A percentile compares a stretch with the other conserved stretches of the same genome.
Evolutionary conservation across 2,888 invertebrate species (phyloP).

Genomic region (Uloborus plumipes): DNA sequence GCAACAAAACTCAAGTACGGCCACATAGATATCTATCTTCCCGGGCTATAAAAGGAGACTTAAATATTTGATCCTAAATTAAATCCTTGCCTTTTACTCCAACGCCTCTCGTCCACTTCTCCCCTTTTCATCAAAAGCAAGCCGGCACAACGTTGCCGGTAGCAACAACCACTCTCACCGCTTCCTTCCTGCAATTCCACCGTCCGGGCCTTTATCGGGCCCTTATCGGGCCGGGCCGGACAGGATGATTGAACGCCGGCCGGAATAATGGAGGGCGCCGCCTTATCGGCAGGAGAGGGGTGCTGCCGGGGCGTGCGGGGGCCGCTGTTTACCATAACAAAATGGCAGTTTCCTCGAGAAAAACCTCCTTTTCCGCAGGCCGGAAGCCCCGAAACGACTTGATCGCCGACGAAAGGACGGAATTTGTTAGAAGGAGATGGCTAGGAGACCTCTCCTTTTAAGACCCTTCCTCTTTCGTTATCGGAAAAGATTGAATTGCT

Average conservation of each 20-base stretch:
- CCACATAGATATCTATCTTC: too few relatives aligned
- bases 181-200: constrained; percentile 63
- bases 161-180: constrained; percentile 63
- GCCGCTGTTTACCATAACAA: constrained; percentile 63
- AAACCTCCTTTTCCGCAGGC: constrained; percentile 56
- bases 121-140: too few relatives aligned
- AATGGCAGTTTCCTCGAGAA: constrained; percentile 60
- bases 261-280: constrained; percentile 18
- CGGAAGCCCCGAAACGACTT: constrained; percentile 56
- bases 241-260: constrained; percentile 63
- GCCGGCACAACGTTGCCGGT: constrained; percentile 32
- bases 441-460: constrained; percentile 27
- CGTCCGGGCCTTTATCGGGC: constrained; percentile 45
- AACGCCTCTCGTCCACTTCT: not conserved
- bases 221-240: constrained; percentile 54
- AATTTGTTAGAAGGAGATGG: constrained; percentile 52
- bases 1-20: too few relatives aligned
- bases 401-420: constrained; percentile 37
- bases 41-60: too few relatives aligned
- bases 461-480: constrained; percentile 29
- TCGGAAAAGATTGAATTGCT: constrained; percentile 43
- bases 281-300: constrained; percentile 43
- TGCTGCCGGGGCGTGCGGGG: constrained; percentile 16
- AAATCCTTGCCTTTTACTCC: constrained; percentile 4
- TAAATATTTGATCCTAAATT: constrained; percentile 39